These are phyloP conservation scores for Apamea epomidion DNA, from an alignment of 2,888 invertebrate genomes.

Conservation along the genomic window DNA sequence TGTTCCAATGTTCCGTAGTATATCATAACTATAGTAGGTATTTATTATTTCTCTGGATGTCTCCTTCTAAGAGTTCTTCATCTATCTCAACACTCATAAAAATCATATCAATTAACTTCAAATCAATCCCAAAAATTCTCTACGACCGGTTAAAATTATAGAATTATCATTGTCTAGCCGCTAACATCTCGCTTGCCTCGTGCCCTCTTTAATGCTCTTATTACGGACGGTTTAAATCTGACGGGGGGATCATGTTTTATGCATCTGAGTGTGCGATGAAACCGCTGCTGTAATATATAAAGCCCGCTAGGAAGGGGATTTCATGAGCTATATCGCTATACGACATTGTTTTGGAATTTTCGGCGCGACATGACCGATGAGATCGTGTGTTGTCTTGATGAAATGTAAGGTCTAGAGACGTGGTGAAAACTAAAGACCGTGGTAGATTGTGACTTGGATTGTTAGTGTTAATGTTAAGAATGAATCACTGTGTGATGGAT, in stretches of 20 bases:
- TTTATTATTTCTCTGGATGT: background rate
- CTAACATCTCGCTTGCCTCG: constrained; percentile 74
- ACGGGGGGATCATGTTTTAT: constrained; percentile 89
- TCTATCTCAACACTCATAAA: background rate
- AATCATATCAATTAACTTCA: constrained; percentile 8
- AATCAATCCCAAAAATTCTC: constrained; percentile 37
- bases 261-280: constrained; percentile 88
- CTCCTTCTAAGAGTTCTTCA: background rate
- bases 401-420: constrained; percentile 57
- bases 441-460: constrained; percentile 24
- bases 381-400: constrained; percentile 61
- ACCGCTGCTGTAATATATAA: constrained; percentile 87
- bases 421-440: constrained; percentile 43
- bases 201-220: constrained; percentile 87
- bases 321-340: constrained; percentile 82
- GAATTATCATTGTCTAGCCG: constrained; percentile 68
- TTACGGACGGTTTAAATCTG: constrained; percentile 90
- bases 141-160: constrained; percentile 69
- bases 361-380: constrained; percentile 65
- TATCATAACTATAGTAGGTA: background rate
- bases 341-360: constrained; percentile 81
- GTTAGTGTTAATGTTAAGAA: constrained; percentile 21
- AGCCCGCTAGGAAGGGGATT: constrained; percentile 83
- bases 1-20: background rate
- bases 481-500: background rate